Percentiles rank a stretch among this genome's conserved stretches.
Conservation (phyloP, 2,113 vertebrate species). For the Lasiurus borealis region DNA sequence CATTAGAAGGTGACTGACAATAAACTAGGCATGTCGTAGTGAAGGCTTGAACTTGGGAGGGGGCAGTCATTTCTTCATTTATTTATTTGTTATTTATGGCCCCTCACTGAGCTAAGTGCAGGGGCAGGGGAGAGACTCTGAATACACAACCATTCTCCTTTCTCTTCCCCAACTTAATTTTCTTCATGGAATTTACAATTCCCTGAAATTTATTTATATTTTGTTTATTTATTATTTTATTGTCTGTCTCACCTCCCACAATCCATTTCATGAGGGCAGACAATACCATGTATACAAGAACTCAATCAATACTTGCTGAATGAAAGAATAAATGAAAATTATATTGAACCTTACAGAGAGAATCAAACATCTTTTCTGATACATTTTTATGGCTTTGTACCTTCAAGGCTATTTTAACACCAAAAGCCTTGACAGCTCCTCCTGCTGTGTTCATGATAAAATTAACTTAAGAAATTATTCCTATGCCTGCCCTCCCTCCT, state of each 20-base stretch:
- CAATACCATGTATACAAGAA: background rate
- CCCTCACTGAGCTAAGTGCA: background rate
- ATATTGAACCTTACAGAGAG: background rate
- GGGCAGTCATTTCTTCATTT: background rate
- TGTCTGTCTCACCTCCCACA: background rate
- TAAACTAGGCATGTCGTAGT: background rate
- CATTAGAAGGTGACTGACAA: background rate
- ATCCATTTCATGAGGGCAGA: background rate
- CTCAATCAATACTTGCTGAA: constrained; percentile 19
- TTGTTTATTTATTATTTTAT: background rate
- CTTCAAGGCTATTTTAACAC: constrained; percentile 46
- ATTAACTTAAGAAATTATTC: constrained; percentile 44
- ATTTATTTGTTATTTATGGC: background rate
- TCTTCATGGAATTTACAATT: constrained; percentile 35
- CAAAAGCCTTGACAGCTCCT: background rate
- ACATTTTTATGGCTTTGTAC: constrained; percentile 3
- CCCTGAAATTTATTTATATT: background rate
- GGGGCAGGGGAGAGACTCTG: background rate
- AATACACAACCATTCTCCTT: background rate
- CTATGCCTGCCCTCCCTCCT: background rate
- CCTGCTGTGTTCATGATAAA: background rate
- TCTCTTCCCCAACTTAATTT: background rate
- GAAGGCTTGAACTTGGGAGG: background rate
- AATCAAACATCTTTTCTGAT: constrained; percentile 57
- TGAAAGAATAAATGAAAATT: constrained; percentile 29